Conservation (phyloP, 1,140 invertebrate genomes). For the Ooceraea biroi region DNA sequence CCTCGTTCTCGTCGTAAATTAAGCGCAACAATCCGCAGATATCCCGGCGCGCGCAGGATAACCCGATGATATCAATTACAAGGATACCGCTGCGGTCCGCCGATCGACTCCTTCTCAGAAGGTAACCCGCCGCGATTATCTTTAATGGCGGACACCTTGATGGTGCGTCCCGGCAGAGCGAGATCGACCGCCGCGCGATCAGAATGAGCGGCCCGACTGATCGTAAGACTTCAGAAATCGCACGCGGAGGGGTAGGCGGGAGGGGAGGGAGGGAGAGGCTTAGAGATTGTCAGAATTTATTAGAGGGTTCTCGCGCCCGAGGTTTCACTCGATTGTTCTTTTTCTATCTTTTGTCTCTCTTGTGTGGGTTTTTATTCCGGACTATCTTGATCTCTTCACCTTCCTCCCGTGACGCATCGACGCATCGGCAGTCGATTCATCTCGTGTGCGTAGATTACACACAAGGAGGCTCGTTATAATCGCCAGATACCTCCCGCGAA, state of each 20-base stretch:
- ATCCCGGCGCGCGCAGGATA: constrained; percentile 35
- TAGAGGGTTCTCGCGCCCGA: not conserved
- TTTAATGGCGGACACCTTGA: constrained; percentile 60
- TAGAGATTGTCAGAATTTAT: constrained; percentile 14
- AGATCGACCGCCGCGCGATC: constrained; percentile 26
- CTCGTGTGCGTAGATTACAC: constrained; percentile 11
- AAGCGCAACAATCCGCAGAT: constrained; percentile 60
- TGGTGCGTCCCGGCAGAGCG: constrained; percentile 32
- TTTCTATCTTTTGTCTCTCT: not conserved
- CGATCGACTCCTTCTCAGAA: constrained; percentile 49
- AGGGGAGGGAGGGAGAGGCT: not conserved
- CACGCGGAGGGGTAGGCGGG: constrained; percentile 5
- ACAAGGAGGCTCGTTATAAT: constrained; percentile 32
- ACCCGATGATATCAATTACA: constrained; percentile 56
- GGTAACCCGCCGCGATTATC: constrained; percentile 56
- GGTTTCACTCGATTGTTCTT: not conserved
- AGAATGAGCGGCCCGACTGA: constrained; percentile 27
- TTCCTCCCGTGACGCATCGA: not conserved
- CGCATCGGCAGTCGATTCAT: no score
- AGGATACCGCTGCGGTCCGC: constrained; percentile 39
- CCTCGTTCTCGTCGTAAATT: constrained; percentile 47
- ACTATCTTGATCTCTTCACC: not conserved
- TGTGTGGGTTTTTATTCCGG: not conserved
- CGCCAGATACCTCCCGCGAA: constrained; percentile 29
- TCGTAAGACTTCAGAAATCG: constrained; percentile 37